Percentiles rank a stretch among this genome's conserved stretches.
These are phyloP conservation scores for Coelinius sp. DNA, from an alignment of 2,888 invertebrate species.

Conservation along the genomic window DNA sequence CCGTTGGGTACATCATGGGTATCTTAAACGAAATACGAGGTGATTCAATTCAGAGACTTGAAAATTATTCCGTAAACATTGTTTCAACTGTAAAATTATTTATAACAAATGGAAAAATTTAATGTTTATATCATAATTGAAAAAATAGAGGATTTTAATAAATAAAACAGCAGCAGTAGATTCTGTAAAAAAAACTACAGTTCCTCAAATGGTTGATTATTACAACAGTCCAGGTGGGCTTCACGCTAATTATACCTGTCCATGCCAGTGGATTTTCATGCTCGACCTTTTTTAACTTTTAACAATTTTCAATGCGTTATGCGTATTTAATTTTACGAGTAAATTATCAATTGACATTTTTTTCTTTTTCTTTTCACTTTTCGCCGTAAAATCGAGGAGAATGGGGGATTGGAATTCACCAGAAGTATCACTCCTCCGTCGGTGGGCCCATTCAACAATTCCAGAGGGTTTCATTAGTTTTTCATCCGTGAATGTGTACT, in stretches of 20 bases:
- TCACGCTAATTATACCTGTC: not conserved
- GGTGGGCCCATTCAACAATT: not conserved
- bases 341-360: not conserved
- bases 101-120: not conserved
- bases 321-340: conserved; percentile 7
- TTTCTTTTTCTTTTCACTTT: not conserved
- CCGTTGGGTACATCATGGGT: not conserved
- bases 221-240: not conserved
- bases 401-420: not conserved
- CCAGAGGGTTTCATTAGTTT: too few species aligned
- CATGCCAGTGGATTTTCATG: not conserved
- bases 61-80: not conserved
- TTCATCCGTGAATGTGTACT: too few species aligned
- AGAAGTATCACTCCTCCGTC: not conserved
- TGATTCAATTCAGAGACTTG: not conserved
- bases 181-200: not conserved
- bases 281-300: not conserved
- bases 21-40: not conserved
- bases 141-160: not conserved
- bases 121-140: not conserved
- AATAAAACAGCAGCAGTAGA: not conserved
- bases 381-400: not conserved
- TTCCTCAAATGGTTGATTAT: not conserved
- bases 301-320: not conserved
- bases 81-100: not conserved